These are phyloP conservation scores for Agrypnus murinus DNA, from an alignment of 2,888 invertebrate genomes.

Conservation along the genomic window DNA sequence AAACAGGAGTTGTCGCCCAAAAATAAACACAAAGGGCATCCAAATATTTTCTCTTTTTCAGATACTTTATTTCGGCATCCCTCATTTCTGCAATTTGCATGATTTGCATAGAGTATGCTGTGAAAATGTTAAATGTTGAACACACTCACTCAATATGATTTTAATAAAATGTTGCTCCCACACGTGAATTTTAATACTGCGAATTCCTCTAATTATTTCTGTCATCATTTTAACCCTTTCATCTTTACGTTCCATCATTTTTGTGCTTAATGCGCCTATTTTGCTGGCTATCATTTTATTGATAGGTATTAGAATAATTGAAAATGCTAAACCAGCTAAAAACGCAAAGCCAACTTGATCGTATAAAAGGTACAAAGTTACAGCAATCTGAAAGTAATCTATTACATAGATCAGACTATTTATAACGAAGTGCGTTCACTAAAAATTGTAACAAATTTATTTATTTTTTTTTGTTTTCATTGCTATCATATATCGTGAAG, in stretches of 20 bases:
- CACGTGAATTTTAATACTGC: slow-evolving; percentile 92
- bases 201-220: slow-evolving; percentile 91
- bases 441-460: too few species aligned
- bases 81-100: slow-evolving; percentile 76
- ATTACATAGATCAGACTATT: background rate
- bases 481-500: too few species aligned
- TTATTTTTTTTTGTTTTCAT: too few species aligned
- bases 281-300: slow-evolving; percentile 92
- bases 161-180: slow-evolving; percentile 93
- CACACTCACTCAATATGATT: slow-evolving; percentile 80
- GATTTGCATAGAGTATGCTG: background rate
- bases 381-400: slow-evolving; percentile 80
- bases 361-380: slow-evolving; percentile 89
- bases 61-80: slow-evolving; percentile 82
- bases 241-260: slow-evolving; percentile 95
- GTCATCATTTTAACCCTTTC: slow-evolving; percentile 89
- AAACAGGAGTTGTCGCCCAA: slow-evolving; percentile 98
- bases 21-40: slow-evolving; percentile 98
- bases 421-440: too few species aligned
- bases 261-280: slow-evolving; percentile 89
- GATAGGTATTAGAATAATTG: slow-evolving; percentile 91
- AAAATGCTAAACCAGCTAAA: slow-evolving; percentile 91
- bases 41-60: slow-evolving; percentile 92
- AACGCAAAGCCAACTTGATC: slow-evolving; percentile 93
- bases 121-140: background rate